phyloP scores from a whole-genome alignment of 2,113 vertebrate species.

The Syngnathus floridae region DNA sequence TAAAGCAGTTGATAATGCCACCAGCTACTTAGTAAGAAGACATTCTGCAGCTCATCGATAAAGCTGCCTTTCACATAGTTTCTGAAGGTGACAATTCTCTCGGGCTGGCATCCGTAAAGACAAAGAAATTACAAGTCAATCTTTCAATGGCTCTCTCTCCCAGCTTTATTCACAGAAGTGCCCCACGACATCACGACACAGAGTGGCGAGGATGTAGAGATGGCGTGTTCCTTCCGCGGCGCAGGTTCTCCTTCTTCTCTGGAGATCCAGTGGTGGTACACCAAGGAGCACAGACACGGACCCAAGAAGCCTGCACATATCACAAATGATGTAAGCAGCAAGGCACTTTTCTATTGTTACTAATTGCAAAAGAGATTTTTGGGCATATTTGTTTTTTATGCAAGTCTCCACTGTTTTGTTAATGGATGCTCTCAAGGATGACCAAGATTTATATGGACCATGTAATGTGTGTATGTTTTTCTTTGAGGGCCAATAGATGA shows the following conservation, averaged over 20 bases:
- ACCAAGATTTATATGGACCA: background rate
- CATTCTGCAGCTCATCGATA: background rate
- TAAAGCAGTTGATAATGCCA: background rate
- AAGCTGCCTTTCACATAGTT: background rate
- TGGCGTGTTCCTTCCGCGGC: constrained; percentile 96
- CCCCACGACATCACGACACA: constrained; percentile 83
- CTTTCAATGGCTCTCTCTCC: constrained; percentile 7
- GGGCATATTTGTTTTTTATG: no score
- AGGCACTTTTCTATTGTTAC: no score
- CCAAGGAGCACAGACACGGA: constrained; percentile 78
- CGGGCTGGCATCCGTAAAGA: background rate
- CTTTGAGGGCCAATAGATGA: background rate
- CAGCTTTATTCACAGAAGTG: constrained; percentile 91
- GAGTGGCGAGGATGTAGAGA: constrained; percentile 88
- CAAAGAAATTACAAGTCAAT: background rate
- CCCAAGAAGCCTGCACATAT: constrained; percentile 75
- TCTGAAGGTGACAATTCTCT: background rate
- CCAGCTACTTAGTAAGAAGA: background rate
- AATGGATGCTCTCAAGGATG: background rate
- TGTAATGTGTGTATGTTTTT: background rate
- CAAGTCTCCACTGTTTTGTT: background rate
- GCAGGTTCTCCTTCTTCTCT: constrained; percentile 84
- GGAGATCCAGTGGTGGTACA: constrained; percentile 99
- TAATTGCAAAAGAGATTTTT: no score
- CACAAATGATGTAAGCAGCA: constrained; percentile 74